Percentiles rank a stretch among this genome's conserved stretches.
Conservation (phyloP, 2,888 invertebrate genomes). For the Buathra laborator region DNA sequence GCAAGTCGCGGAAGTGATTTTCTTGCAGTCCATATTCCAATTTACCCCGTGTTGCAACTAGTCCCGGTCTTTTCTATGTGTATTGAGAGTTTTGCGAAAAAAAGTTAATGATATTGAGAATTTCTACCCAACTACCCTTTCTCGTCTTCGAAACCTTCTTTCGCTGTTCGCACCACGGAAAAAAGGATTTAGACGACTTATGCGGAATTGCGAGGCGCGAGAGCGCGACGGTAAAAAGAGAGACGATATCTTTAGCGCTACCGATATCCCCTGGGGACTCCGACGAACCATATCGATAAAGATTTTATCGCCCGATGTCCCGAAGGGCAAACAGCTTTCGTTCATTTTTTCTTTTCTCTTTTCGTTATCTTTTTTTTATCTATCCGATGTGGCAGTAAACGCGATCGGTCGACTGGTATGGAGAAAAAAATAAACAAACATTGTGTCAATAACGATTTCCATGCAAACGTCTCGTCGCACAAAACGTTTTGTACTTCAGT, state of each 20-base stretch:
- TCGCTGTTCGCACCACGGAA: neutral
- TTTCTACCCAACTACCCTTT: no score
- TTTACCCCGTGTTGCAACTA: no score
- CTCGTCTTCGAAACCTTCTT: neutral
- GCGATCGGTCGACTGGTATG: neutral
- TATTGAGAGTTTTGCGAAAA: no score
- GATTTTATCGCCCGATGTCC: constrained; percentile 42
- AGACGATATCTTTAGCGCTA: constrained; percentile 20
- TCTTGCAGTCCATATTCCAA: no score
- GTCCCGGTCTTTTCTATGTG: no score
- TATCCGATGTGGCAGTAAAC: neutral
- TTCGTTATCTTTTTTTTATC: neutral
- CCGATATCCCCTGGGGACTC: constrained; percentile 4
- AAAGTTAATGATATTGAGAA: neutral
- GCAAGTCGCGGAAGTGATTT: no score
- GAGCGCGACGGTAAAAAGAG: neutral
- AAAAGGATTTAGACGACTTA: constrained; percentile 10
- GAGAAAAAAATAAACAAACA: neutral
- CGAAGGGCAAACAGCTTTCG: constrained; percentile 27
- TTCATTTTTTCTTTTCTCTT: neutral
- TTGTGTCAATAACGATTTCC: neutral
- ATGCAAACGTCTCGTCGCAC: neutral
- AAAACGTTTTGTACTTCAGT: neutral
- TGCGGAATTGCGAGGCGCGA: neutral
- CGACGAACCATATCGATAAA: constrained; percentile 8